phyloP scores from a whole-genome alignment of 2,797 vertebrate species.

The Bufotes viridis region DNA sequence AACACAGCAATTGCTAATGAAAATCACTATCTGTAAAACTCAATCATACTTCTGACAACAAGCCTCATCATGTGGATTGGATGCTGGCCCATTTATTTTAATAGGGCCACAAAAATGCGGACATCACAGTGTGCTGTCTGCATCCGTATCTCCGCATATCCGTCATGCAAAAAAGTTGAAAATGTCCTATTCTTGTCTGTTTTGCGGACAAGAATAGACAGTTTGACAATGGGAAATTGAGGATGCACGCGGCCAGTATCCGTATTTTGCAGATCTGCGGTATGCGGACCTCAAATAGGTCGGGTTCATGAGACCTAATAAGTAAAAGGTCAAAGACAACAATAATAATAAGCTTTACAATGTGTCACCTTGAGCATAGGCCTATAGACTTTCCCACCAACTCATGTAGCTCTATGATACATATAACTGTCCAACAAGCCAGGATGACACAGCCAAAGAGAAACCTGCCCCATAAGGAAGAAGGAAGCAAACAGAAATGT shows the following conservation, averaged over 20 bases:
- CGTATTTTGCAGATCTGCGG: no score
- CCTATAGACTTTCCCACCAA: not conserved
- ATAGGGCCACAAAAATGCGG: no score
- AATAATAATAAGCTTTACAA: not conserved
- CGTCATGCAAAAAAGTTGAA: no score
- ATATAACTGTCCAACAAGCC: not conserved
- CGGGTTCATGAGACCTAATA: not conserved
- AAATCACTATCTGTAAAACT: not conserved
- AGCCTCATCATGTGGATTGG: no score
- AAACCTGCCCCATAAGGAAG: not conserved
- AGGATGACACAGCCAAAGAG: not conserved
- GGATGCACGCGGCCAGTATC: no score
- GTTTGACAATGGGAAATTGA: no score
- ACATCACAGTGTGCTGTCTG: no score
- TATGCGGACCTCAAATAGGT: no score
- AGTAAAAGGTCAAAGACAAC: not conserved
- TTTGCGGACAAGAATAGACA: no score
- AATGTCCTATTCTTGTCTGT: no score
- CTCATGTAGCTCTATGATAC: not conserved
- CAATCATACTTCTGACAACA: not conserved
- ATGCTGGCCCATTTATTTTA: no score
- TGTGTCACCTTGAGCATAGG: not conserved
- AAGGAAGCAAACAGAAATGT: not conserved
- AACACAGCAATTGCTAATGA: not conserved
- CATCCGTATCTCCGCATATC: no score